These are phyloP conservation scores for Calephelis nemesis DNA, from an alignment of 1,140 invertebrate species.

Conservation along the genomic window DNA sequence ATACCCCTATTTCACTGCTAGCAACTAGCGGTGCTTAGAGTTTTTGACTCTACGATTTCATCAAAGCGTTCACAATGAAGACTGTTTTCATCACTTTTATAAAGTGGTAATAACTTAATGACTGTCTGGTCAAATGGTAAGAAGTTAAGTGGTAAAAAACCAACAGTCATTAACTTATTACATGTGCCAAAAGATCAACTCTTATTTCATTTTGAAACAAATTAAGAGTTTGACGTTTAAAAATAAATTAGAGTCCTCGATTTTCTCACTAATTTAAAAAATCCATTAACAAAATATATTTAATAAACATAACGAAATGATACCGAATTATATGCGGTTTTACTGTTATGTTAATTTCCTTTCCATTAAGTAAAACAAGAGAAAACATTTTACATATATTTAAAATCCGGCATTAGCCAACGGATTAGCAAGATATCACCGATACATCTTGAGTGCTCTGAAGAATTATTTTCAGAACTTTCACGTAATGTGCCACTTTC, in stretches of 20 bases:
- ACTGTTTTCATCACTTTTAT: conserved; percentile 45
- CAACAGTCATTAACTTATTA: conserved; percentile 13
- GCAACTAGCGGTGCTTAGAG: conserved; percentile 64
- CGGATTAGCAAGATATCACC: neutral
- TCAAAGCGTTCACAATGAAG: conserved; percentile 35
- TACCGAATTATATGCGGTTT: conserved; percentile 53
- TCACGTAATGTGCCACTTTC: neutral
- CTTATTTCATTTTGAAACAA: conserved; percentile 9
- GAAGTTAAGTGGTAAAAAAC: conserved; percentile 26
- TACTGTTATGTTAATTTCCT: conserved; percentile 46
- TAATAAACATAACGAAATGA: conserved; percentile 58
- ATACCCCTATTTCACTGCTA: conserved; percentile 75
- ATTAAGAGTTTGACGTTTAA: conserved; percentile 4
- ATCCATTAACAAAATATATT: conserved; percentile 56
- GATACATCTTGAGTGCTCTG: neutral
- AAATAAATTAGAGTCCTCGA: conserved; percentile 16
- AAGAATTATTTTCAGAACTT: neutral
- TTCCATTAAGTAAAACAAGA: conserved; percentile 5
- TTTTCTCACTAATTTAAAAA: conserved; percentile 28
- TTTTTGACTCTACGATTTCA: conserved; percentile 51
- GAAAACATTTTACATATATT: conserved; percentile 1
- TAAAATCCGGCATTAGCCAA: neutral
- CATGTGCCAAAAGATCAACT: neutral
- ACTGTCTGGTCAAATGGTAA: neutral
- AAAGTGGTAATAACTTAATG: conserved; percentile 41